Percentiles rank a stretch among this genome's conserved stretches.
These are phyloP conservation scores for Aselliscus stoliczkanus DNA, from an alignment of 2,797 vertebrate species.

Conservation along the genomic window DNA sequence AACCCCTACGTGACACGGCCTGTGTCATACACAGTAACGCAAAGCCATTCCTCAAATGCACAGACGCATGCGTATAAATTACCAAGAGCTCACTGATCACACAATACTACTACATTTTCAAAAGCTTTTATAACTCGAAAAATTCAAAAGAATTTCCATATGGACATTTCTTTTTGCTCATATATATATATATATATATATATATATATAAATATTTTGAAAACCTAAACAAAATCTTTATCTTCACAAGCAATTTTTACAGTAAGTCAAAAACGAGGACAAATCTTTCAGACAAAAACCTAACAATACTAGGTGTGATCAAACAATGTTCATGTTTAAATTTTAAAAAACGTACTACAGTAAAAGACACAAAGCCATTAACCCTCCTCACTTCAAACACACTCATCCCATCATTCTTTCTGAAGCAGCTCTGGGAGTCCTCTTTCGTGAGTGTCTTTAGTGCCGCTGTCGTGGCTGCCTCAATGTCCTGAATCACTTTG, in stretches of 20 bases:
- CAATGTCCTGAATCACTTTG: too few species aligned
- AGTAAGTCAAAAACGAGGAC: background rate
- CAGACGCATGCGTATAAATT: rapidly evolving
- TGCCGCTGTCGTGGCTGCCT: too few species aligned
- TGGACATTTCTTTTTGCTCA: background rate
- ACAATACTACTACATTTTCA: rapidly evolving
- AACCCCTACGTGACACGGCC: rapidly evolving
- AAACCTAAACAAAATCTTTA: background rate
- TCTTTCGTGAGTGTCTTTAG: too few species aligned
- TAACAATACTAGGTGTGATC: background rate
- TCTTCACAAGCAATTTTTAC: background rate
- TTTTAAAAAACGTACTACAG: too few species aligned
- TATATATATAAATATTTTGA: too few species aligned
- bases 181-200: too few species aligned
- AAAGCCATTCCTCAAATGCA: rapidly evolving
- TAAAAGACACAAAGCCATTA: too few species aligned
- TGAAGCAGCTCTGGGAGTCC: too few species aligned
- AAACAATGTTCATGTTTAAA: too few species aligned
- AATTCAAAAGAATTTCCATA: background rate
- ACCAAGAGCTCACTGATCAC: background rate
- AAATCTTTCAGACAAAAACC: background rate
- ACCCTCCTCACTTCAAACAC: too few species aligned
- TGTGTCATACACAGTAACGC: rapidly evolving
- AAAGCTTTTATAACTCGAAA: background rate
- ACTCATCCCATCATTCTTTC: too few species aligned